Evolutionary conservation across 1,140 invertebrate genomes (phyloP).

Genomic region (Lamellibrachia luymesi): DNA sequence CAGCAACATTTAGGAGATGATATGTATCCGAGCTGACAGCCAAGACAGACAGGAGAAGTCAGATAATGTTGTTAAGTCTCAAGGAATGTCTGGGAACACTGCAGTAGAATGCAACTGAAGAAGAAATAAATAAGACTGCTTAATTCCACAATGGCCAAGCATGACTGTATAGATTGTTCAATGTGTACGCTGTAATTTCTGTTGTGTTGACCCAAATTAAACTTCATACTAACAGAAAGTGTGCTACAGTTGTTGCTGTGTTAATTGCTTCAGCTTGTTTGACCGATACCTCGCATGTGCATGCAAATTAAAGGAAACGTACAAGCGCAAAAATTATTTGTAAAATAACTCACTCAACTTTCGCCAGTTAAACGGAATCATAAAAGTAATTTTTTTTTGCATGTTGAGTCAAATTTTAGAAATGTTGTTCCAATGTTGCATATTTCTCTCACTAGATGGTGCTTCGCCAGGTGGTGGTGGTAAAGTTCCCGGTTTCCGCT

Average conservation of each 20-base stretch:
- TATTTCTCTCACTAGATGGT: background rate
- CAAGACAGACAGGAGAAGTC: background rate
- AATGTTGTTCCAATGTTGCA: background rate
- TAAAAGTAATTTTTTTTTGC: background rate
- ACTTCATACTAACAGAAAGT: background rate
- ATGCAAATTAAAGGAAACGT: background rate
- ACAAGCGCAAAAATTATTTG: background rate
- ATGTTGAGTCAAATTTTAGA: background rate
- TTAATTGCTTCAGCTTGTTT: background rate
- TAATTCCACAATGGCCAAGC: background rate
- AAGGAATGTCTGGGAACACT: background rate
- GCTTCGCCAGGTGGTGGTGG: background rate
- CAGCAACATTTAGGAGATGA: background rate
- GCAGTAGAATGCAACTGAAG: background rate
- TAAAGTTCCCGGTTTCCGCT: slow-evolving; percentile 11
- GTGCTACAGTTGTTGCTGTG: background rate
- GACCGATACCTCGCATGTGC: background rate
- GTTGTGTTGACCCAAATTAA: background rate
- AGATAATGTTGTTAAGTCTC: background rate
- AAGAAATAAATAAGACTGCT: background rate
- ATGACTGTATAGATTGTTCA: background rate
- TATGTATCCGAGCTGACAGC: background rate
- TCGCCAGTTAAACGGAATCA: background rate
- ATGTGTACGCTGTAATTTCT: background rate
- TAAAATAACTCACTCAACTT: background rate